Evolutionary conservation across 2,888 invertebrate species (phyloP), one percentile per base, ranked within the genome.

Genomic region (Myathropa florea): DNA sequence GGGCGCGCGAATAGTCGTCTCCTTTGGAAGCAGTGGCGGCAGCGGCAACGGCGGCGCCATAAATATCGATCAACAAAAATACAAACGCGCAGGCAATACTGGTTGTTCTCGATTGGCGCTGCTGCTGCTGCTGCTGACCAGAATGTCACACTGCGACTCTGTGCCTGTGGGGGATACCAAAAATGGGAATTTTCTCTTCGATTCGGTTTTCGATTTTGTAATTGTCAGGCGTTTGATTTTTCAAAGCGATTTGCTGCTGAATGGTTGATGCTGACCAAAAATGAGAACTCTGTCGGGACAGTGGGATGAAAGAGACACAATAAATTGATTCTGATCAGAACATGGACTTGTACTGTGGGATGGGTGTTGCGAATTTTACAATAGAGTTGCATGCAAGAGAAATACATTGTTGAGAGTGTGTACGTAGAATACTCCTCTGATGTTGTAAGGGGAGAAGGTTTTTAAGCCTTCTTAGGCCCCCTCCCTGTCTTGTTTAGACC

Each of bases 1-100:
- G 86, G 86, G 86, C 83, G 86, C 83, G 71, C 73, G 75, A 82
- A 86, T 79, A 83, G 85, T 81, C 77, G 85, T 77, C 85, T 85
- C 81, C 81, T 81, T 85, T 77, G 81, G 81, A 77, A 85, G 81
- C 6, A 1, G 46, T 46, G 18, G 46, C 46, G 46, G 46, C 36
- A 12, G 36, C 12, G 36, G 36, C 72, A 68, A 68, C 84, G 81
- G 77, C 85, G 85, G 77, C 81, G 85, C 77, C 84, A 80, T 84
- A 84, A 76, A 76, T 76, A 76, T 80, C 57, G 30, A 76, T 80
- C 61, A 46, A 65, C 26, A 26, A 57, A 63, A 80, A 80, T 80
- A 71, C 80, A 80, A 46, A 71, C 28, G 65, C 77, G 64, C 67
- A 72, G n/a, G 53, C 36, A 28, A 55, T 30, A 30, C 36, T 14